Base-by-base conservation (phyloP, 2,113 vertebrate species). In the Orcinus orca region DNA sequence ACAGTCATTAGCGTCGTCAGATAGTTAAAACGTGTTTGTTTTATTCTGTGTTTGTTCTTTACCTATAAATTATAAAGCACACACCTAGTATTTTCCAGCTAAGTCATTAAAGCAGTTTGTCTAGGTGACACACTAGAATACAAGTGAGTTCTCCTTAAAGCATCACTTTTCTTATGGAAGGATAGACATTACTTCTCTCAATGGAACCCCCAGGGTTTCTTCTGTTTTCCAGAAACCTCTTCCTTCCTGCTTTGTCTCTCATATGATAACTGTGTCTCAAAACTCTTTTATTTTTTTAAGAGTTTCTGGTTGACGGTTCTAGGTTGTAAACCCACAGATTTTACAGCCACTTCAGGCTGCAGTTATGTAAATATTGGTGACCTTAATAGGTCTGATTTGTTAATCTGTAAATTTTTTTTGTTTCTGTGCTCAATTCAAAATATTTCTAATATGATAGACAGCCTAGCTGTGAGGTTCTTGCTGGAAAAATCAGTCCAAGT, bases 81-180 rank as follows among this genome's bases (percentile, higher is more conserved):
- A 93, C 71, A 76, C 47, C 58, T 89, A n/a, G 58, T 88, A 80
- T 83, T 97, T 97, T 83, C 67, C 63, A 92, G 83, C 79, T 89
- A 65, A 93, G 90, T 83, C 79, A 53, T 58, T 73, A 70, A 71
- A 88, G 8, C 29, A 41, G 15, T 68, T 31, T 81, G 47, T 96
- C 82, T 85, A 14, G 93, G 88, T 93, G 83, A 94, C 23, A 63
- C 21, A 68, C 5, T 82, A 26, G 83, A 81, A 80, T 50, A n/a
- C 79, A 86, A 85, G 88, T 95, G 77, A 81, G 26, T 97, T 96
- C 74, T 98, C 71, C 90, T 90, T 83, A 93, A 92, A 96, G 53
- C 84, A 84, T 86, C 11, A 14, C 8, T 94, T 73, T 94, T 88
- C 71, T 96, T 95, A n/a, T 31, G 77, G 84, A 77, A 88, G 10